A percentile compares a stretch with the other conserved stretches of the same genome.
Conservation (phyloP, 1,140 invertebrate genomes). For the Sarcophaga peregrina region DNA sequence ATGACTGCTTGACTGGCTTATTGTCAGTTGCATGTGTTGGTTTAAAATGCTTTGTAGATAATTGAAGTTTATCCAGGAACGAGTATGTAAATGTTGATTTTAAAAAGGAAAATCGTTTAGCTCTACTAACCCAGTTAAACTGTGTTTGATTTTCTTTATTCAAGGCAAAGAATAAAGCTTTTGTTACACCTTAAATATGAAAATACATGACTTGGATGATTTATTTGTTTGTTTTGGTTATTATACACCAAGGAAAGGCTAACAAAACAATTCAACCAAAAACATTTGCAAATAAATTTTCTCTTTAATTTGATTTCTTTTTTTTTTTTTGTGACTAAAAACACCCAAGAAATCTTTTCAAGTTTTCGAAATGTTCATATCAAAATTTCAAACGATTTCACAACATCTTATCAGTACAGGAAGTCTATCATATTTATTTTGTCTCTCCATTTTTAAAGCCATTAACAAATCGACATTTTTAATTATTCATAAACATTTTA, state of each 20-base stretch:
- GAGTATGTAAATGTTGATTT: background rate
- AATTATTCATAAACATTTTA: background rate
- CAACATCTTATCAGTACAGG: background rate
- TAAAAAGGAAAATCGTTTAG: constrained; percentile 6
- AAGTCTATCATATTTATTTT: background rate
- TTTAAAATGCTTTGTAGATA: background rate
- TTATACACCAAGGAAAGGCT: background rate
- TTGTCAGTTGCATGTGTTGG: background rate
- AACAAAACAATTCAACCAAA: too few species aligned
- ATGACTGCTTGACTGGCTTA: too few species aligned
- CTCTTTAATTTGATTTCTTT: background rate
- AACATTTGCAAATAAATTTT: background rate
- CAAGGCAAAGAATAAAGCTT: background rate
- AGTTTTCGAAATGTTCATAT: too few species aligned
- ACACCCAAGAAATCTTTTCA: background rate
- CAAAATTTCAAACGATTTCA: too few species aligned
- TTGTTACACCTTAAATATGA: background rate
- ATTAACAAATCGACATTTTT: too few species aligned
- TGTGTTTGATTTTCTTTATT: background rate
- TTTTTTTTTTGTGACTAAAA: background rate
- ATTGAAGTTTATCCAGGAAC: constrained; percentile 4
- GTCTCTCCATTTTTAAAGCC: background rate
- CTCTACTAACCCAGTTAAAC: background rate
- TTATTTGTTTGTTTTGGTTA: background rate
- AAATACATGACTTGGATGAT: background rate